Conservation (phyloP, 2,888 invertebrate species). For the Heliconius cydno region DNA sequence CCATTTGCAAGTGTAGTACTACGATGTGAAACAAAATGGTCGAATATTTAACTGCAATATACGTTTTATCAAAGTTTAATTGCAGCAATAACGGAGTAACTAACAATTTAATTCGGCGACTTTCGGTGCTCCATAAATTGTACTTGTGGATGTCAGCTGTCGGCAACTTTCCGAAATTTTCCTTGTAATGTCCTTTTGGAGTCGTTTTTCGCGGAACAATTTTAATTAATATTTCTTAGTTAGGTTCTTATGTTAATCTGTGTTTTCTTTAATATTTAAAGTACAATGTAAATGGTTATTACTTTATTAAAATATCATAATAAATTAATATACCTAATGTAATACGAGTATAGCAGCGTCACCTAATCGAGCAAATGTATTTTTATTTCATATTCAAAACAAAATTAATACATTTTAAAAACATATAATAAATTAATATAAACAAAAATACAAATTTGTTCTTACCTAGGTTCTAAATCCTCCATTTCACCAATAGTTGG, state of each 20-base stretch:
- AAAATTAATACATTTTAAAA: no score
- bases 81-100: constrained; percentile 77
- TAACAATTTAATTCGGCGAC: constrained; percentile 78
- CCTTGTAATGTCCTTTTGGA: constrained; percentile 78
- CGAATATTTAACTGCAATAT: constrained; percentile 56
- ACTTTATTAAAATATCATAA: neutral
- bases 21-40: constrained; percentile 39
- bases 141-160: constrained; percentile 81
- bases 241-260: constrained; percentile 46
- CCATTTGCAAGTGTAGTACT: neutral
- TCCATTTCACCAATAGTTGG: constrained; percentile 89
- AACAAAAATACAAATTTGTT: neutral
- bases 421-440: neutral
- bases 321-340: neutral
- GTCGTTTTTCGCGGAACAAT: constrained; percentile 76
- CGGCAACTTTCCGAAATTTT: constrained; percentile 77
- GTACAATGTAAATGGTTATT: neutral
- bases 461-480: constrained; percentile 82
- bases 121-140: constrained; percentile 75
- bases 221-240: constrained; percentile 81
- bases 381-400: no score
- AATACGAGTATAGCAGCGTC: neutral
- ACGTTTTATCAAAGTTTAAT: constrained; percentile 74
- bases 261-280: constrained; percentile 38
- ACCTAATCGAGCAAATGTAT: neutral